These are phyloP conservation scores for Meiosimyza platycephala DNA, from an alignment of 2,888 invertebrate genomes.

Conservation along the genomic window DNA sequence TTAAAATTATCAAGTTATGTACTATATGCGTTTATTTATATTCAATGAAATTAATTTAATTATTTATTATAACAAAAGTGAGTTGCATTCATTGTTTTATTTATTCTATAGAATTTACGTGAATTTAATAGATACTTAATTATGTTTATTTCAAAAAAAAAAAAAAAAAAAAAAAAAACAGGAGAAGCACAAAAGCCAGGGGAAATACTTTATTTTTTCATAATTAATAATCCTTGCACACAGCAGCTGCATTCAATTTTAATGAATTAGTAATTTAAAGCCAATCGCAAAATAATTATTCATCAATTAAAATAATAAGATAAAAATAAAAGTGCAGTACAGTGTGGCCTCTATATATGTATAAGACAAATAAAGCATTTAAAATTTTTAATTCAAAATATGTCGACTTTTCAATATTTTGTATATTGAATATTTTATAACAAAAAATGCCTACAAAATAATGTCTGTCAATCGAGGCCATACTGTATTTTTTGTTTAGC, in stretches of 20 bases:
- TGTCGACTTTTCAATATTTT: too few relatives aligned
- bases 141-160: neutral
- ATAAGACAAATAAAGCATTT: too few relatives aligned
- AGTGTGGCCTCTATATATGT: neutral
- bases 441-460: too few relatives aligned
- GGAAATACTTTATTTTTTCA: slow-evolving; percentile 5
- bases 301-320: neutral
- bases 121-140: neutral
- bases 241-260: slow-evolving; percentile 49
- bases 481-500: too few relatives aligned
- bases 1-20: too few relatives aligned
- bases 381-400: too few relatives aligned
- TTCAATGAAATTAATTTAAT: too few relatives aligned
- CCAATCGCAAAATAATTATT: slow-evolving; percentile 1
- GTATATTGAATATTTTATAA: too few relatives aligned
- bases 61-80: neutral
- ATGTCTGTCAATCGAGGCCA: too few relatives aligned
- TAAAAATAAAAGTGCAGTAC: neutral
- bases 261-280: neutral
- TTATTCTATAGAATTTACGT: neutral
- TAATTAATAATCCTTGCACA: slow-evolving; percentile 56
- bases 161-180: neutral
- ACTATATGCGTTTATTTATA: too few relatives aligned
- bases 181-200: slow-evolving; percentile 6
- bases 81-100: slow-evolving; percentile 6